Conservation (phyloP, 23 tunicate genomes). For the Trididemnum clinides region DNA sequence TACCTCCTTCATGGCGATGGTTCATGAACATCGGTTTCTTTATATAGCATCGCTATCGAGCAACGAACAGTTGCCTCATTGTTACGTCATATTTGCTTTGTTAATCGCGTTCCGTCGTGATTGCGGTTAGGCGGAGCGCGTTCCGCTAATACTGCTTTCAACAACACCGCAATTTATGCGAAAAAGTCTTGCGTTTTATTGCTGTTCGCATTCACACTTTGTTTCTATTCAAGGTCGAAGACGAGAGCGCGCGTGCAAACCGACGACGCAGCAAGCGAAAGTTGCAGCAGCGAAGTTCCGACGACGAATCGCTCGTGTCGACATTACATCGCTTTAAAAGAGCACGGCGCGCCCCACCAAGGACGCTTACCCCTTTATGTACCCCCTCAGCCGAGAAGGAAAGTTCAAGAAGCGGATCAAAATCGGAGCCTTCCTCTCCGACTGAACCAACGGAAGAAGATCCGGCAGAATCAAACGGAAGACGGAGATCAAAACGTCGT, state of each 20-base stretch:
- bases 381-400: background rate
- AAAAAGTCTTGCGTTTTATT: too few relatives aligned
- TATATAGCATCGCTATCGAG: too few relatives aligned
- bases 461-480: slow-evolving; percentile 31
- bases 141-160: too few relatives aligned
- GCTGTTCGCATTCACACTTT: too few relatives aligned
- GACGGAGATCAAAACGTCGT: slow-evolving; percentile 31
- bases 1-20: too few relatives aligned
- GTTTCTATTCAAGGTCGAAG: background rate
- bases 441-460: slow-evolving; percentile 1
- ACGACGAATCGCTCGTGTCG: slow-evolving; percentile 32
- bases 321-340: slow-evolving; percentile 31
- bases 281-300: slow-evolving; percentile 38
- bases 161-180: too few relatives aligned
- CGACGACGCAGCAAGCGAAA: slow-evolving; percentile 73
- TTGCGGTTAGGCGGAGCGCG: too few relatives aligned
- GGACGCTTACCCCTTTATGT: slow-evolving; percentile 48
- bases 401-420: background rate
- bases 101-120: too few relatives aligned
- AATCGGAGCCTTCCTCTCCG: slow-evolving; percentile 34
- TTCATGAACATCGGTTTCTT: too few relatives aligned
- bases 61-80: too few relatives aligned
- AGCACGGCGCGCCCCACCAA: slow-evolving; percentile 37
- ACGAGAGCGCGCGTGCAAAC: slow-evolving; percentile 38
- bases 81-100: too few relatives aligned